Base-by-base conservation (phyloP, 1,140 invertebrate species). In the Thaumatotibia leucotreta region DNA sequence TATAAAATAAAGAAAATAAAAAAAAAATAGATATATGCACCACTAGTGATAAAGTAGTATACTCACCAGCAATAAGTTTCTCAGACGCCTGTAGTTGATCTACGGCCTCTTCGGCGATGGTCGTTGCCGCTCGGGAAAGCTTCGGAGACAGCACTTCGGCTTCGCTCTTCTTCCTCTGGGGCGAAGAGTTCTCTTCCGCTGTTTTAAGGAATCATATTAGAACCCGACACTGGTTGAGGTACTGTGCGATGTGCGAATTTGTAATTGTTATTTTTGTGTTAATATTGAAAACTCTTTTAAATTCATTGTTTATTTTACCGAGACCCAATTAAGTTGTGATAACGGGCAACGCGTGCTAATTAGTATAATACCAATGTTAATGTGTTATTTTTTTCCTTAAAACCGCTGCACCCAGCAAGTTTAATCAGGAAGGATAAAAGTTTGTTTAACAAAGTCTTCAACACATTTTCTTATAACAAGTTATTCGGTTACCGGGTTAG, bases 1-100 rank as follows among this genome's bases (percentile, higher is more conserved):
- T n/a, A n/a, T n/a, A n/a, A n/a, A n/a, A n/a, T n/a, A n/a, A n/a
- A n/a, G n/a, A n/a, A n/a, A n/a, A n/a, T n/a, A n/a, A n/a, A n/a
- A n/a, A n/a, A n/a, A n/a, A n/a, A n/a, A n/a, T n/a, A n/a, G n/a
- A n/a, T n/a, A n/a, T n/a, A n/a, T n/a, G n/a, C n/a, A 35, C 4
- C 62, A 32, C 32, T 1, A 27, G 27, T 39, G 68, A 64, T 9
- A 33, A 32, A 31, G 27, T n/a, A n/a, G n/a, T 35, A 10, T 35
- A 80, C 76, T 80, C 91, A 97, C 96, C 97, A 72, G 98, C 98
- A 79, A 99, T 99, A 5, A 99, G 94, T 93, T 99, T 99, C 91
- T 99, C 98, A 64, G 98, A 99, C 72, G 98, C 98, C 89, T 99
- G 98, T 45, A 99, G 91, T 82, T 99, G 97, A 89, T 99, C 99